Conservation (phyloP, 1,140 invertebrate species). For the Drosophila seguyi region DNA sequence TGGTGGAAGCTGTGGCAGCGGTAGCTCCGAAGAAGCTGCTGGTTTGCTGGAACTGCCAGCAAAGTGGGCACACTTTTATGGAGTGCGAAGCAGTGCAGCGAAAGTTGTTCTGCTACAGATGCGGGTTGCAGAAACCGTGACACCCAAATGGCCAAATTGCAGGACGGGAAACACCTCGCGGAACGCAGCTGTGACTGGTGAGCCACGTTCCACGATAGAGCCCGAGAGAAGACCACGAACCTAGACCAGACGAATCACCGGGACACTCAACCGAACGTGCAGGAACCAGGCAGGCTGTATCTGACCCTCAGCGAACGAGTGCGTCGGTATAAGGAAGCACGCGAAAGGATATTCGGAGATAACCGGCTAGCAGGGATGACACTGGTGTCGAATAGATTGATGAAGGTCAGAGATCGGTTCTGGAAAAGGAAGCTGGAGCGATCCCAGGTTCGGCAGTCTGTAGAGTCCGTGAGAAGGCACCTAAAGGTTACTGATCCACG, state of each 20-base stretch:
- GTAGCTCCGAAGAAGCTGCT: neutral
- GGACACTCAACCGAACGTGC: neutral
- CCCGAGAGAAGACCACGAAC: neutral
- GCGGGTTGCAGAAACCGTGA: neutral
- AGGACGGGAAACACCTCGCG: neutral
- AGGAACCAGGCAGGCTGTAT: neutral
- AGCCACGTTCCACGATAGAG: neutral
- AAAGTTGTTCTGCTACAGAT: neutral
- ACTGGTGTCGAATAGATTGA: neutral
- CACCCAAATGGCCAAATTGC: neutral
- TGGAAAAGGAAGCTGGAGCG: neutral
- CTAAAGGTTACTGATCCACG: too few species aligned
- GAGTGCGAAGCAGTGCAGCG: neutral
- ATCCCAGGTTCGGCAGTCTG: too few species aligned
- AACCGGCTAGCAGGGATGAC: neutral
- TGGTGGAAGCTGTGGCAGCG: neutral
- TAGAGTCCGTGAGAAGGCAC: too few species aligned
- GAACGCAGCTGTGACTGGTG: neutral
- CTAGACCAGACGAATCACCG: too few species aligned
- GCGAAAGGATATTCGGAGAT: neutral
- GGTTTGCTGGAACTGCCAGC: neutral
- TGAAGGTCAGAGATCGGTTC: neutral
- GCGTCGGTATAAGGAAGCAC: neutral
- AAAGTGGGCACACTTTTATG: neutral
- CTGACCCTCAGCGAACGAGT: neutral